Evolutionary conservation across 2,888 invertebrate genomes (phyloP).

Genomic region (Caenorhabditis japonica): DNA sequence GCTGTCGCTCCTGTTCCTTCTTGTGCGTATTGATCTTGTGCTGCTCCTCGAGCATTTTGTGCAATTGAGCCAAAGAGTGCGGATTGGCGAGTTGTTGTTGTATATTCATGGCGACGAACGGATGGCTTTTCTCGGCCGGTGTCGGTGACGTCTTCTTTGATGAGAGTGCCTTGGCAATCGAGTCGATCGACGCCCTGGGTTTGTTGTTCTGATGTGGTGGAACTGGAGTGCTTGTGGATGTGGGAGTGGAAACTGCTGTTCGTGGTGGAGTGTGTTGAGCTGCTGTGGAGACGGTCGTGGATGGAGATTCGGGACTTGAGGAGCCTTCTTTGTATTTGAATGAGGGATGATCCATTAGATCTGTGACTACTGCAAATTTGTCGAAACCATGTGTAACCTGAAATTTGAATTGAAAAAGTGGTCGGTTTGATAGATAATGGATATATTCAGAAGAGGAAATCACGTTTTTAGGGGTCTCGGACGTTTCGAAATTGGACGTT

Average conservation of each 20-base stretch:
- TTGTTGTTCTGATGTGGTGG: constrained; percentile 23
- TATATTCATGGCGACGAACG: constrained; percentile 2
- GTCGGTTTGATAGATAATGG: no score
- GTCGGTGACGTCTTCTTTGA: constrained; percentile 42
- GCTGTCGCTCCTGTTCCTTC: constrained; percentile 56
- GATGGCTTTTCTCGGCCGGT: constrained; percentile 9
- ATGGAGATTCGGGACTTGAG: constrained; percentile 43
- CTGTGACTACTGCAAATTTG: constrained; percentile 61
- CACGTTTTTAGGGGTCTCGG: no score
- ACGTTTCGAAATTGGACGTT: no score
- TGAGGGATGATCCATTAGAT: constrained; percentile 60
- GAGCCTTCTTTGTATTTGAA: constrained; percentile 55
- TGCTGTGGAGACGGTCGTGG: constrained; percentile 40
- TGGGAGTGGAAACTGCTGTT: constrained; percentile 44
- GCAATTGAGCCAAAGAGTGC: constrained; percentile 11
- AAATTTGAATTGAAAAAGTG: constrained; percentile 7
- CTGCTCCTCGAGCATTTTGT: constrained; percentile 44
- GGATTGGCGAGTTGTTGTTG: constrained; percentile 9
- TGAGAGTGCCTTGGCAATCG: constrained; percentile 38
- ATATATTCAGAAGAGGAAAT: no score
- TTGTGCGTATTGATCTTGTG: constrained; percentile 27
- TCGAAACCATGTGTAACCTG: constrained; percentile 64
- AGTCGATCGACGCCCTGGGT: constrained; percentile 43
- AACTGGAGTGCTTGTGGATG: constrained; percentile 32
- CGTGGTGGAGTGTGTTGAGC: constrained; percentile 47